A percentile compares a stretch with the other conserved stretches of the same genome.
Conservation (phyloP, 2,113 vertebrate species). For the Pholis gunnellus region DNA sequence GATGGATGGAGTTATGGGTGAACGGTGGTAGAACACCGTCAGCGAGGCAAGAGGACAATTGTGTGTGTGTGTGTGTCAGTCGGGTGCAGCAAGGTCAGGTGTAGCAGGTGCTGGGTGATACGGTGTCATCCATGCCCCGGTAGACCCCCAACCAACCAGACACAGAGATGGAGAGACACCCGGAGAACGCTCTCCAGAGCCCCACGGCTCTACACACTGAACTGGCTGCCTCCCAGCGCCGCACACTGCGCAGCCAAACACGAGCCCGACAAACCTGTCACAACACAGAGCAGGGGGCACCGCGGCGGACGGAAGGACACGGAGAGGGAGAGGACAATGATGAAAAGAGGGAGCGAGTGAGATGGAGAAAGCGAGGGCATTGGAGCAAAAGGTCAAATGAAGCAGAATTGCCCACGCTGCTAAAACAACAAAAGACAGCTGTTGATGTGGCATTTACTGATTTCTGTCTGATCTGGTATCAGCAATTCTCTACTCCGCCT, state of each 20-base stretch:
- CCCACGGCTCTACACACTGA: conserved; percentile 14
- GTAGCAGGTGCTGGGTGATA: conserved; percentile 75
- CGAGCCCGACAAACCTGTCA: conserved; percentile 65
- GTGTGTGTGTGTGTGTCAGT: conserved; percentile 12
- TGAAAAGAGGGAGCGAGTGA: neutral
- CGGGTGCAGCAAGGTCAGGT: conserved; percentile 56
- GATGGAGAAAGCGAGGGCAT: conserved; percentile 3
- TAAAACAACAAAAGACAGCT: conserved; percentile 57
- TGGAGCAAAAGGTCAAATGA: conserved; percentile 58
- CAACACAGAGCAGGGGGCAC: conserved; percentile 54
- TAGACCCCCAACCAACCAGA: conserved; percentile 47
- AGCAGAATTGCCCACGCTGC: conserved; percentile 35
- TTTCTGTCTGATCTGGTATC: conserved; percentile 34
- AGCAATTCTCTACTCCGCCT: neutral
- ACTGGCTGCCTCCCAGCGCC: conserved; percentile 48
- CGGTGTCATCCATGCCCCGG: conserved; percentile 29
- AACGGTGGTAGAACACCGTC: conserved; percentile 46
- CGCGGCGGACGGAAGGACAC: conserved; percentile 44
- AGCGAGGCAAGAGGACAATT: conserved; percentile 48
- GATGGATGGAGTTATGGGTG: conserved; percentile 70
- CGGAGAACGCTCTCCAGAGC: neutral
- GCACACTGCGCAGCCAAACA: conserved; percentile 25
- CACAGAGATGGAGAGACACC: neutral
- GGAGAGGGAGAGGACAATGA: conserved; percentile 17
- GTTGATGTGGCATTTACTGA: conserved; percentile 54